Percentiles rank a stretch among this genome's conserved stretches.
Evolutionary conservation across 2,888 invertebrate species (phyloP).

Genomic region (Tuberolachnus salignus): DNA sequence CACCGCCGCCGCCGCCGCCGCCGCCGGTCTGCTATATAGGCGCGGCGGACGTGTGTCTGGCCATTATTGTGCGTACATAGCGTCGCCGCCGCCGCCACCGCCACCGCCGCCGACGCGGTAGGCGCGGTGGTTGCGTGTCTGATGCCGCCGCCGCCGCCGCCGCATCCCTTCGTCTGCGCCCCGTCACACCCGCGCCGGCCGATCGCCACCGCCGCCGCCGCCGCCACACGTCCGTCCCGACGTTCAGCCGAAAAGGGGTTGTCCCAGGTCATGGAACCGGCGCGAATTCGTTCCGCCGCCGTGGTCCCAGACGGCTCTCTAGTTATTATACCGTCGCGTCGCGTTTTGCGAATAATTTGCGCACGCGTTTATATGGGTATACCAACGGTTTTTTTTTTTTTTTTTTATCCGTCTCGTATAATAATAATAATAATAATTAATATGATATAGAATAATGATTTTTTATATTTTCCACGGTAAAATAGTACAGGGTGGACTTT

Average conservation of each 20-base stretch:
- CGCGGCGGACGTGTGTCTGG: conserved; percentile 28
- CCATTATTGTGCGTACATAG: conserved; percentile 19
- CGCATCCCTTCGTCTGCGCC: background rate
- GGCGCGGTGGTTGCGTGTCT: conserved; percentile 20
- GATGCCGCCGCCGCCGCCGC: background rate
- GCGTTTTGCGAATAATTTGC: background rate
- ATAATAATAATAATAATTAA: background rate
- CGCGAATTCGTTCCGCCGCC: conserved; percentile 24
- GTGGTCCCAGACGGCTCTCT: conserved; percentile 18
- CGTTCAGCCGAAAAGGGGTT: conserved; percentile 40
- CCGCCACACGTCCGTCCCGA: background rate
- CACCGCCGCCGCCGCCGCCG: background rate
- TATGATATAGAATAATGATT: too few species aligned
- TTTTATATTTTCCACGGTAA: too few species aligned
- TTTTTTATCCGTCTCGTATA: background rate
- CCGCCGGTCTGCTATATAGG: background rate
- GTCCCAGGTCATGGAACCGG: conserved; percentile 48
- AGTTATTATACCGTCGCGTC: background rate
- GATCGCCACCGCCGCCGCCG: background rate
- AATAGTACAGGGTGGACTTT: too few species aligned
- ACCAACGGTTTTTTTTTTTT: background rate
- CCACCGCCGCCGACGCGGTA: background rate
- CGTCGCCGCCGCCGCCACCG: background rate
- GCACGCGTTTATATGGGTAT: background rate
- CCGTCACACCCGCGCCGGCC: background rate